A percentile compares a stretch with the other conserved stretches of the same genome.
Conservation (phyloP, 2,113 vertebrate species). For the Paramisgurnus dabryanus region DNA sequence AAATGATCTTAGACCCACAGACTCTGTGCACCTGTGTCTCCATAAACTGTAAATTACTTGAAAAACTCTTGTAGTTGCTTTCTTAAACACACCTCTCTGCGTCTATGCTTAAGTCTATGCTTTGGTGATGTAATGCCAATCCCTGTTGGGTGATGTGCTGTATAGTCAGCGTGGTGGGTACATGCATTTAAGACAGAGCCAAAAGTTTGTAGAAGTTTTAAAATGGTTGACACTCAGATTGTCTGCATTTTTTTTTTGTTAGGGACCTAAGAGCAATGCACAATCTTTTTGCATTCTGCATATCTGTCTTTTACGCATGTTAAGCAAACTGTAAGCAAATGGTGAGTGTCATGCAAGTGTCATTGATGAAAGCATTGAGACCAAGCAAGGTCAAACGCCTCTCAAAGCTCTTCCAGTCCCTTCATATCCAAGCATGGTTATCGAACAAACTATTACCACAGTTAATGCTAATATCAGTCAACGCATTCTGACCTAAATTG, state of each 20-base stretch:
- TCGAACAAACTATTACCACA: slow-evolving; percentile 61
- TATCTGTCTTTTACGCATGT: background rate
- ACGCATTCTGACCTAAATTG: slow-evolving; percentile 65
- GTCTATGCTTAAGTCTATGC: no score
- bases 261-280: slow-evolving; percentile 2
- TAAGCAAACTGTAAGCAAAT: no score
- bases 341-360: slow-evolving; percentile 15
- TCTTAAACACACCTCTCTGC: no score
- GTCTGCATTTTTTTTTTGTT: background rate
- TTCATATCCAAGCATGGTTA: slow-evolving; percentile 56
- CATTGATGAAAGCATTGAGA: slow-evolving; percentile 36
- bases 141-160: no score
- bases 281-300: background rate
- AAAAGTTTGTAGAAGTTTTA: background rate
- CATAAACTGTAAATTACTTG: no score
- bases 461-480: slow-evolving; percentile 64
- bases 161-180: no score
- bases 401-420: slow-evolving; percentile 40
- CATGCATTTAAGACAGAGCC: background rate
- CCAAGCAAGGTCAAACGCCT: slow-evolving; percentile 36
- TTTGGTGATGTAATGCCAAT: no score
- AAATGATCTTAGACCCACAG: slow-evolving; percentile 15
- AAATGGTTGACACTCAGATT: no score
- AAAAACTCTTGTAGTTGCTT: no score
- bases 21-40: slow-evolving; percentile 24